A percentile compares a stretch with the other conserved stretches of the same genome.
These are phyloP conservation scores for Nemopilema nomurai DNA, from an alignment of 30 jellyfish, hydroid and myxozoan species.

Conservation along the genomic window DNA sequence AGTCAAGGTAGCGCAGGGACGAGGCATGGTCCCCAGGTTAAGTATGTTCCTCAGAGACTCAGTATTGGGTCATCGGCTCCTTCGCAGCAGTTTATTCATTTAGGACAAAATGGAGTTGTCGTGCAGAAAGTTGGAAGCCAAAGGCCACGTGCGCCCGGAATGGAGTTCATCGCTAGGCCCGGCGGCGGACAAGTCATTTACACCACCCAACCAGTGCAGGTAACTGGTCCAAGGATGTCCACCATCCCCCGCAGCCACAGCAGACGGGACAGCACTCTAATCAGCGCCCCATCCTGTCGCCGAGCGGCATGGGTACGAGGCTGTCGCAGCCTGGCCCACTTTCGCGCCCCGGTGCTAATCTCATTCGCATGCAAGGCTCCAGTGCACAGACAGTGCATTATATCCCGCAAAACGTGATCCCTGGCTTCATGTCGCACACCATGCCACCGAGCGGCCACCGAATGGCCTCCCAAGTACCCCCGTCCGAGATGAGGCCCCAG, in stretches of 20 bases:
- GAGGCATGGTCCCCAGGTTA: constrained; percentile 65
- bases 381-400: constrained; percentile 57
- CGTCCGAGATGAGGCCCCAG: constrained; percentile 42
- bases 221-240: constrained; percentile 81
- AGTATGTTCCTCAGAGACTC: constrained; percentile 62
- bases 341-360: constrained; percentile 30
- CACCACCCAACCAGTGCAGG: constrained; percentile 66
- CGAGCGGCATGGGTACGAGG: constrained; percentile 38
- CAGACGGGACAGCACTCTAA: constrained; percentile 50
- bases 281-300: constrained; percentile 53
- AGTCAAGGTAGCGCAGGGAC: constrained; percentile 16
- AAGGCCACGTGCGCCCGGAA: constrained; percentile 46
- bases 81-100: constrained; percentile 36
- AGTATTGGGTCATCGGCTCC: constrained; percentile 17
- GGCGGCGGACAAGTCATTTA: constrained; percentile 60
- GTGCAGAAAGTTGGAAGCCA: constrained; percentile 50
- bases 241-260: constrained; percentile 69
- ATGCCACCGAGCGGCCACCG: constrained; percentile 33
- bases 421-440: constrained; percentile 34
- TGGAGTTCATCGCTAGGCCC: constrained; percentile 40
- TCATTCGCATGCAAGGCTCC: constrained; percentile 51
- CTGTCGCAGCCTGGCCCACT: constrained; percentile 51
- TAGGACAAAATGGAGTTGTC: constrained; percentile 51
- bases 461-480: constrained; percentile 20
- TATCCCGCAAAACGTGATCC: constrained; percentile 59